Evolutionary conservation across 2,113 vertebrate genomes (phyloP), one percentile per base, ranked within the genome.

Genomic region (Rafetus swinhoei): DNA sequence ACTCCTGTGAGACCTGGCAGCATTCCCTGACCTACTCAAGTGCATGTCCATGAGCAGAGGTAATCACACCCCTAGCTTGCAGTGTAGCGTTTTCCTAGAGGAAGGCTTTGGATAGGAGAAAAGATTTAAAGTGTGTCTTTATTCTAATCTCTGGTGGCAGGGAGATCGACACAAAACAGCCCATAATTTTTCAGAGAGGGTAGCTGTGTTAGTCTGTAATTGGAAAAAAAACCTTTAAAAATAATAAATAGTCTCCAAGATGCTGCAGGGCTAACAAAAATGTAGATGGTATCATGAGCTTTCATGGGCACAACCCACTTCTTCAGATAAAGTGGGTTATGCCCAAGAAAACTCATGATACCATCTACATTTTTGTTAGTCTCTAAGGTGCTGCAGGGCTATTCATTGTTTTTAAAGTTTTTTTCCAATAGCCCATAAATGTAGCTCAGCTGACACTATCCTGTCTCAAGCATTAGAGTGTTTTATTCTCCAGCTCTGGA

Each of bases 71-170:
- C 5, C 14, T 45, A 60, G 2, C 1, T 85, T 52, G 9, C 24
- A 45, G 19, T 0, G 3, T 1, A 29, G n/a, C 15, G 15, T 39
- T 39, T 39, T 39, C 39, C 39, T 27, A 52, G n/a, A 86, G 8
- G 74, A 76, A 12, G 2, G 0, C 0, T 83, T 87, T 69, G 10
- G 55, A 81, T 18, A 62, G 74, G 53, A 7, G 2, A 86, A 0
- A 0, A 57, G 7, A 9, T 45, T 4, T 24, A 0, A 3, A 65
- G 29, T 83, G 7, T 27, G 7, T n/a, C 57, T 19, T n/a, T 1
- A 72, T 19, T 24, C 0, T 50, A 1, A 4, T 82, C 3, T 86
- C 83, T 84, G 13, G 76, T 16, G 27, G 39, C 5, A 59, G 27
- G 1, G 2, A 72, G 9, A 10, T 35, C 3, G 18, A 62, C 7